These are phyloP conservation scores for Periparus ater DNA, from an alignment of 2,797 vertebrate genomes.

Conservation along the genomic window DNA sequence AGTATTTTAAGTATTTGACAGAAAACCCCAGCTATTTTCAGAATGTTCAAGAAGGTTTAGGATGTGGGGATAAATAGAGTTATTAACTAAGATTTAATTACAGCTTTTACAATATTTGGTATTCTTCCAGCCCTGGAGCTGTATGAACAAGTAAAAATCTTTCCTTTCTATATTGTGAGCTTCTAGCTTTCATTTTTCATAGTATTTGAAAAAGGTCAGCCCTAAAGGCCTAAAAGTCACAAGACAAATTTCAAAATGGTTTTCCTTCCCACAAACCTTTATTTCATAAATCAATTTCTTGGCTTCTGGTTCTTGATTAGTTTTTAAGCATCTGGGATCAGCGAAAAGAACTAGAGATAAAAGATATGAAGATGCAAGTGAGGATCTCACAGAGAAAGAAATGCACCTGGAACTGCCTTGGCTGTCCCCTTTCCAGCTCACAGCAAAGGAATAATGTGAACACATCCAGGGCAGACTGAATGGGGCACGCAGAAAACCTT, in stretches of 20 bases:
- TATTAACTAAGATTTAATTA: neutral
- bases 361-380: neutral
- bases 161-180: neutral
- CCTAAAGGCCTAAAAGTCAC: neutral
- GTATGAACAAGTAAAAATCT: neutral
- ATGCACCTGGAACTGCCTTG: rapidly evolving
- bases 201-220: neutral
- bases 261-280: neutral
- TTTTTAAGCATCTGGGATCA: neutral
- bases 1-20: neutral
- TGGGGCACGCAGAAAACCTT: neutral
- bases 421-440: neutral
- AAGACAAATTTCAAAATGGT: neutral
- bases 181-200: neutral
- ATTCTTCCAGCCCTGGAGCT: neutral
- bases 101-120: neutral
- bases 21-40: neutral
- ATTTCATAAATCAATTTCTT: neutral
- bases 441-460: neutral
- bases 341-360: neutral
- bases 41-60: neutral
- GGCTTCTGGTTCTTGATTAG: neutral
- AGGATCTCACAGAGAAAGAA: neutral
- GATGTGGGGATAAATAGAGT: neutral
- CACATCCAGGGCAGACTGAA: neutral